phyloP scores from a whole-genome alignment of 2,888 invertebrate genomes.

The Cerastoderma edule region DNA sequence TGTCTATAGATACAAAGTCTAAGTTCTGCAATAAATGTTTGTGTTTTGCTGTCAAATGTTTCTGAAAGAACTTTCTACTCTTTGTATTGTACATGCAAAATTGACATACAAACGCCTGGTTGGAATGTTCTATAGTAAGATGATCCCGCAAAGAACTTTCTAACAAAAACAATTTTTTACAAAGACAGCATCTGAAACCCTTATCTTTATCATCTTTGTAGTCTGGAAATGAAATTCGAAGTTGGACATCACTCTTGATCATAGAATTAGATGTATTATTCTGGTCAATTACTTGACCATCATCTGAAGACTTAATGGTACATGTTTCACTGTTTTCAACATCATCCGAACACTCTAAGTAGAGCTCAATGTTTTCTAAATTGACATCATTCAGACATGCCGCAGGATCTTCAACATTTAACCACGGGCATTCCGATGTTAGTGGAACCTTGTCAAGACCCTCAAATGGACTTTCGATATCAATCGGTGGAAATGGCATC shows the following conservation, averaged over 20 bases:
- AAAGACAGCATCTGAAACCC: constrained; percentile 29
- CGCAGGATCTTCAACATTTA: constrained; percentile 4
- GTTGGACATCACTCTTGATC: constrained; percentile 25
- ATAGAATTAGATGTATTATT: constrained; percentile 20
- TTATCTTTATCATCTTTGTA: constrained; percentile 23
- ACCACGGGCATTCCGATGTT: neutral
- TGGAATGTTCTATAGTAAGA: constrained; percentile 12
- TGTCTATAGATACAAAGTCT: too few relatives aligned
- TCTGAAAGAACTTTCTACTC: constrained; percentile 30
- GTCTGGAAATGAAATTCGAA: constrained; percentile 29
- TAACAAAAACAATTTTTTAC: constrained; percentile 16
- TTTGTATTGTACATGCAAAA: constrained; percentile 32
- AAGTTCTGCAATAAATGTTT: too few relatives aligned
- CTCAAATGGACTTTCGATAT: neutral
- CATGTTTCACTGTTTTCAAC: neutral
- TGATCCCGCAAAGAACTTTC: constrained; percentile 17
- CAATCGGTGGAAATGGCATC: neutral
- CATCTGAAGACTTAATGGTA: neutral
- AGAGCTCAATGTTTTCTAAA: constrained; percentile 27
- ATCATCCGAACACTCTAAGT: constrained; percentile 31
- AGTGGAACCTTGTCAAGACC: constrained; percentile 7
- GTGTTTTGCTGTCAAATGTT: constrained; percentile 26
- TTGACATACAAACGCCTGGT: constrained; percentile 5
- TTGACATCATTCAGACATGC: constrained; percentile 17
- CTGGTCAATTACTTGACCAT: neutral